Percentiles rank a stretch among this genome's conserved stretches.
These are phyloP conservation scores for Girardinichthys multiradiatus DNA, from an alignment of 2,113 vertebrate species.

Conservation along the genomic window DNA sequence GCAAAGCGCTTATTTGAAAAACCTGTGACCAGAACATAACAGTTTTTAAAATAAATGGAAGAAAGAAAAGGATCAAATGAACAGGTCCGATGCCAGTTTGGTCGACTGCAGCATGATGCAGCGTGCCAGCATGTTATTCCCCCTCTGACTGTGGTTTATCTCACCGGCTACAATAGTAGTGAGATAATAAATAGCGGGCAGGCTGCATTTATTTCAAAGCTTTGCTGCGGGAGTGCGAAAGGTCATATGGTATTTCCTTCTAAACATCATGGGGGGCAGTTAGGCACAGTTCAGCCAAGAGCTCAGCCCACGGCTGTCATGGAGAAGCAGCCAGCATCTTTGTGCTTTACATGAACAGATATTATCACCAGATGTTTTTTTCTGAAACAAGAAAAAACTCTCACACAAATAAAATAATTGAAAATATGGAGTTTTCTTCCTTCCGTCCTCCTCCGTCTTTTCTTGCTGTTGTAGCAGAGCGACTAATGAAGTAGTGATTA, in stretches of 20 bases:
- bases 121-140: conserved; percentile 39
- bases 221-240: conserved; percentile 33
- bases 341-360: not conserved
- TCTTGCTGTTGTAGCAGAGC: not conserved
- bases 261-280: conserved; percentile 50
- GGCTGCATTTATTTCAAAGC: conserved; percentile 52
- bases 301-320: conserved; percentile 33
- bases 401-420: not conserved
- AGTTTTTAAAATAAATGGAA: conserved; percentile 43
- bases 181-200: conserved; percentile 56
- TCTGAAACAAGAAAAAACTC: not conserved
- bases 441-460: not conserved
- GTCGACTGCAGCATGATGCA: conserved; percentile 17
- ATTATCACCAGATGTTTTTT: not conserved
- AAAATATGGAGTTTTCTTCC: not conserved
- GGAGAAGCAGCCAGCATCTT: conserved; percentile 43
- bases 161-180: conserved; percentile 27
- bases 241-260: conserved; percentile 64
- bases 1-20: conserved; percentile 21
- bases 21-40: conserved; percentile 15
- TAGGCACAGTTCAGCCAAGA: conserved; percentile 48
- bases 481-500: conserved; percentile 15
- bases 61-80: conserved; percentile 15
- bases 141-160: conserved; percentile 45
- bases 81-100: conserved; percentile 22